A percentile compares a stretch with the other conserved stretches of the same genome.
Evolutionary conservation across 2,797 vertebrate genomes (phyloP).

Genomic region (Galagoides demidoff): DNA sequence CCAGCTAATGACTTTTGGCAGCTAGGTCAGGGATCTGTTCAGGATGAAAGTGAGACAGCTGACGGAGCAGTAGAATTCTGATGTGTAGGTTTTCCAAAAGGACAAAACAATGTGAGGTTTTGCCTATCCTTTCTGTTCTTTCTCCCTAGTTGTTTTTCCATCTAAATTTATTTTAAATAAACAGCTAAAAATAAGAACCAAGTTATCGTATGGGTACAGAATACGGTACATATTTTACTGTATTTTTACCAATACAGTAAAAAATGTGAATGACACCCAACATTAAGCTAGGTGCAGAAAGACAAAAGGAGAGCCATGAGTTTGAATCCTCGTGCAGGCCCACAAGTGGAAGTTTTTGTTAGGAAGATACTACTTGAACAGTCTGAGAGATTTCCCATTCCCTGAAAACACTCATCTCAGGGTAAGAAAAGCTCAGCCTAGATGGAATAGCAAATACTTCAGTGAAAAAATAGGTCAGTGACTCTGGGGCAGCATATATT

Average conservation of each 20-base stretch:
- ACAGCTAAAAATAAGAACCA: neutral
- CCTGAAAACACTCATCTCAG: neutral
- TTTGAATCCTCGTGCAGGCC: neutral
- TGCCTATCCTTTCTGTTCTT: neutral
- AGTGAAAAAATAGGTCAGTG: neutral
- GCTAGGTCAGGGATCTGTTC: neutral
- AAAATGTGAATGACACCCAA: neutral
- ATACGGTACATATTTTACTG: neutral
- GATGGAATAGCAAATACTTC: neutral
- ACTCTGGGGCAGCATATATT: neutral
- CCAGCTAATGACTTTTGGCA: neutral
- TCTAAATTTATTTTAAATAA: constrained; percentile 14
- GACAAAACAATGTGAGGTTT: neutral
- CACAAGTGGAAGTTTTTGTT: neutral
- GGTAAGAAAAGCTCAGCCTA: neutral
- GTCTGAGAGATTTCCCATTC: neutral
- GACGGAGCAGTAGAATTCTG: neutral
- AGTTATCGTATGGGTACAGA: neutral
- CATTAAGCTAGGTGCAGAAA: neutral
- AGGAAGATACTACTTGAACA: neutral
- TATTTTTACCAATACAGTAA: neutral
- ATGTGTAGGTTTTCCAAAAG: neutral
- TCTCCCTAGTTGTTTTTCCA: neutral
- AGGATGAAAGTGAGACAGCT: neutral
- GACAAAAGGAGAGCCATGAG: neutral